Evolutionary conservation across 2,888 invertebrate genomes (phyloP).

Genomic region (Agonopterix alstromeriana): DNA sequence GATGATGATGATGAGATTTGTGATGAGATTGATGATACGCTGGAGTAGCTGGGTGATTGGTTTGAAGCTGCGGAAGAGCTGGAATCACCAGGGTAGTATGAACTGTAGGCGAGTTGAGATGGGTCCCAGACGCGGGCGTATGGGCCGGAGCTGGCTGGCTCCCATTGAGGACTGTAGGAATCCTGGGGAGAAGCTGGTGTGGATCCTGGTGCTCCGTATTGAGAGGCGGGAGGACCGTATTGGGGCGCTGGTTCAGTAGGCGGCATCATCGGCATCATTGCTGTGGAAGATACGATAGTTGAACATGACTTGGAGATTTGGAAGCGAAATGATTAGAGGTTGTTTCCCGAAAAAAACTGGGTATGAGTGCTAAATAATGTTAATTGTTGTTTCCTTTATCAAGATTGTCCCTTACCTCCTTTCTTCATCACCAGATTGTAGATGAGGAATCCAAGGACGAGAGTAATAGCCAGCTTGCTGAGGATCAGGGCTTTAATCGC

Average conservation of each 20-base stretch:
- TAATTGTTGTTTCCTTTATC: too few species aligned
- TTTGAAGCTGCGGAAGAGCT: conserved; percentile 75
- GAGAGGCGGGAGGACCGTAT: conserved; percentile 83
- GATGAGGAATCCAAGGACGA: conserved; percentile 88
- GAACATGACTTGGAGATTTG: too few species aligned
- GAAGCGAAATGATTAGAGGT: too few species aligned
- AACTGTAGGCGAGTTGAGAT: conserved; percentile 82
- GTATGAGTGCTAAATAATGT: too few species aligned
- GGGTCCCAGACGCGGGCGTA: conserved; percentile 88
- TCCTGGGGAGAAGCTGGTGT: conserved; percentile 79
- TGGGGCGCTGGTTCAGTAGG: conserved; percentile 78
- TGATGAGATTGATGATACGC: conserved; percentile 65
- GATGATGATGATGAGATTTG: conserved; percentile 44
- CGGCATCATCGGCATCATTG: conserved; percentile 82
- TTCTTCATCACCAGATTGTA: conserved; percentile 86
- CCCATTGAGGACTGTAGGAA: conserved; percentile 85
- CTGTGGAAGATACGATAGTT: conserved; percentile 37
- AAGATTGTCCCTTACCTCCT: conserved; percentile 71
- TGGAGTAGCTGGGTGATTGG: conserved; percentile 68
- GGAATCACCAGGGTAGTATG: conserved; percentile 82
- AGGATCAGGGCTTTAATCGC: conserved; percentile 89
- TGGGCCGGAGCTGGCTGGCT: conserved; percentile 83
- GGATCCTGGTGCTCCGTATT: conserved; percentile 64
- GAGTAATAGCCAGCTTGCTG: conserved; percentile 88
- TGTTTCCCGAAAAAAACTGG: too few species aligned